Evolutionary conservation across 2,113 vertebrate species (phyloP), one percentile per base, ranked within the genome.

Genomic region (Grammomys dolichurus): DNA sequence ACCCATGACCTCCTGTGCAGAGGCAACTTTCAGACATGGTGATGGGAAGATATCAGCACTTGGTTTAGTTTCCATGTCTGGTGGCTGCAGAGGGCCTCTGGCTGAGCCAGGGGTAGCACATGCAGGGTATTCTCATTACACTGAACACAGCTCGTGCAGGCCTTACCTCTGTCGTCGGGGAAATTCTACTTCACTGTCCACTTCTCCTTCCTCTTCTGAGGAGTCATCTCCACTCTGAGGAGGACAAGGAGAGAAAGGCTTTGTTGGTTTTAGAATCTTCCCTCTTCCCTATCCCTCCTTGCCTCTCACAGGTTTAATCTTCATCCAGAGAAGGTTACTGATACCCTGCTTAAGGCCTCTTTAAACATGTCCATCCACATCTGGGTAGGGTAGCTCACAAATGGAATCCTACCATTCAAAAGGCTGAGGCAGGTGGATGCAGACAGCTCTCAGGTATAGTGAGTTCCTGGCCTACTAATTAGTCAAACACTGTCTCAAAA

Each of bases 121-220:
- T 60, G 70, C 65, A 46, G 90, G 75, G 6, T 31, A 33, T 77
- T 75, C 88, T 72, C 70, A 40, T 2, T 69, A 28, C 46, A 11
- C 75, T 22, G 80, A 89, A 90, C 63, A 69, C 87, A 95, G 84
- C 90, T 90, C 93, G 65, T 88, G 46, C 3, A 48, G 91, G 77
- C 95, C 98, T 99, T 99, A 99, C 99, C 99, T 99, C 98, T 99
- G 99, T 98, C 99, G 99, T 98, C 99, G 98, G 97, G 99, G 99
- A 98, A 99, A 99, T 97, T 99, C 99, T 95, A 99, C 99, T 98
- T 99, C 99, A 96, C 99, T 99, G 95, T 99, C 99, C 73, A 99
- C 99, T 98, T 99, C 99, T 97, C 99, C 99, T 96, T 99, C 99
- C 97, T 99, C 99, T 98, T 99, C 99, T 14, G 99, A 99, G 7